Percentiles rank a stretch among this genome's conserved stretches.
phyloP scores from a whole-genome alignment of 2,797 vertebrate species.

The Alouatta caraya region DNA sequence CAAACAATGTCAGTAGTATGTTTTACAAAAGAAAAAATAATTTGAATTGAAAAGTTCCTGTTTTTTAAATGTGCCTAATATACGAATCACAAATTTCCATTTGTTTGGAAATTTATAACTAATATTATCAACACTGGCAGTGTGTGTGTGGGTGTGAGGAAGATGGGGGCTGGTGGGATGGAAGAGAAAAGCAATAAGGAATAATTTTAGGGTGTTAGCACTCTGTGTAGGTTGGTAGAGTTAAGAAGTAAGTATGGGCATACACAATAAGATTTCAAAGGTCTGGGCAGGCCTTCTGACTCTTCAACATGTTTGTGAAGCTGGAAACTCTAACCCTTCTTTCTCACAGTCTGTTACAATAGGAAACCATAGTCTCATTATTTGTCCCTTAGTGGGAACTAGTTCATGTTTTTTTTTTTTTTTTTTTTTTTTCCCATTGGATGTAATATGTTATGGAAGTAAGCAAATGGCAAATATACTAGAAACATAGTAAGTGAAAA shows the following conservation, averaged over 20 bases:
- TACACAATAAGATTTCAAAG: not conserved
- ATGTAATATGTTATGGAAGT: not conserved
- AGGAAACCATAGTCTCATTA: not conserved
- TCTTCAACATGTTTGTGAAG: not conserved
- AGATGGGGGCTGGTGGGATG: not conserved
- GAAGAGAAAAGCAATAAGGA: not conserved
- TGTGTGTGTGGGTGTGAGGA: not conserved
- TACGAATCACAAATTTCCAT: not conserved
- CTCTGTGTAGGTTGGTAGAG: not conserved
- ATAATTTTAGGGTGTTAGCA: not conserved
- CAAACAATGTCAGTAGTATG: not conserved
- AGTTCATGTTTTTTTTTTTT: not conserved
- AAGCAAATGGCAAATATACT: not conserved
- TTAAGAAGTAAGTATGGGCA: not conserved
- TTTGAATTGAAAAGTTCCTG: not conserved
- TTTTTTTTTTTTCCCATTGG: not conserved
- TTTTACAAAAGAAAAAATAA: not conserved
- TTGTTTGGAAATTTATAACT: not conserved
- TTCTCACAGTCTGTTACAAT: not conserved
- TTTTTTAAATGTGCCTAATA: not conserved
- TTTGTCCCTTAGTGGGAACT: not conserved
- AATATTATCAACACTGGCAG: not conserved
- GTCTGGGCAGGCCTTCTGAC: not conserved
- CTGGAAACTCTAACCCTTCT: not conserved
- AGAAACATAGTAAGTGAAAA: not conserved